Evolutionary conservation across 2,888 invertebrate genomes (phyloP), one percentile per base, ranked within the genome.

Genomic region (Gryllus longicercus): DNA sequence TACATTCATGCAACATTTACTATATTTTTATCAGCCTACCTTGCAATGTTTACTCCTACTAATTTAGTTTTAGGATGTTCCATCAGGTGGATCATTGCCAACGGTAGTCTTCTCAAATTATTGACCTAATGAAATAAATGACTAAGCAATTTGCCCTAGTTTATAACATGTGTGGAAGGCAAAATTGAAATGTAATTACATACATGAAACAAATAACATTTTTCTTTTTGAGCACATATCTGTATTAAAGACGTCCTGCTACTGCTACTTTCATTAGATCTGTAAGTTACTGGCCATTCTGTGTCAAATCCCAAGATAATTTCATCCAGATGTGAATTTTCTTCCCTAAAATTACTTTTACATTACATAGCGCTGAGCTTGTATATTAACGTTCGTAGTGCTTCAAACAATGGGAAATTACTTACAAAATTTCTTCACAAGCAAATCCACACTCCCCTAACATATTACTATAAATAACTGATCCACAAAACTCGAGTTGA

Each of bases 241-340:
- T 92, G 92, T 78, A 91, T 90, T 2, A 92, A 87, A 0, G 92
- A 89, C 1, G 91, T 89, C 86, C 89, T 91, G 2, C 90, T 91
- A 38, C 90, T 86, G 8, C 14, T 63, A 14, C 16, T 63, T 18
- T 63, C 63, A 63, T 91, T 91, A 1, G 89, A 90, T 86, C 90
- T 87, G 84, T 89, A 92, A 80, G 86, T 88, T 84, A 92, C 91
- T 10, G 91, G 91, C 92, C 92, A 92, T 85, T 92, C 92, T 86
- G 92, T 87, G 84, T 92, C 92, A 84, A 92, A 92, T 8, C 92
- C 91, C 82, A 92, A 89, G 74, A 91, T 86, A 25, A 87, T 83
- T 5, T 87, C 86, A 49, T 84, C 84, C 18, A 82, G 79, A 21
- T 85, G 84, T 77, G 87, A 86, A 50, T 87, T 86, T 81, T 86